A percentile compares a stretch with the other conserved stretches of the same genome.
phyloP scores from a whole-genome alignment of 2,797 vertebrate species.

The Phalloptychus januarius region DNA sequence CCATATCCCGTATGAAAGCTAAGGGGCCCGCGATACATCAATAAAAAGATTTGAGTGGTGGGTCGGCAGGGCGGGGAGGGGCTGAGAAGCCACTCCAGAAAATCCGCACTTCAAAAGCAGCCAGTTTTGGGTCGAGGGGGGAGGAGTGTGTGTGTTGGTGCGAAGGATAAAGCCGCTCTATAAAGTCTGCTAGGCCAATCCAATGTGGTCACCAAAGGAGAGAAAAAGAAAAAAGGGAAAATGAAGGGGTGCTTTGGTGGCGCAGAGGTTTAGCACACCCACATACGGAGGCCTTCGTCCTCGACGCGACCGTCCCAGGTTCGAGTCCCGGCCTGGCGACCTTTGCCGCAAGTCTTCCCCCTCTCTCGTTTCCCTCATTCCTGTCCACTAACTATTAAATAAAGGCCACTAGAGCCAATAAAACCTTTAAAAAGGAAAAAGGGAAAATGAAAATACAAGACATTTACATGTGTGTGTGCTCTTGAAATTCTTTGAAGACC shows the following conservation, averaged over 20 bases:
- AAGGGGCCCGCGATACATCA: constrained; percentile 67
- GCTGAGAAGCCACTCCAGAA: constrained; percentile 66
- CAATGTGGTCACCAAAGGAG: constrained; percentile 61
- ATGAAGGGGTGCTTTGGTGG: no score
- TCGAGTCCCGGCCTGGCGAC: no score
- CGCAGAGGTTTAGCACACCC: no score
- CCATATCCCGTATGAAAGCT: constrained; percentile 67
- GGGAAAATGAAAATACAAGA: constrained; percentile 33
- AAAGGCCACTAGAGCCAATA: no score
- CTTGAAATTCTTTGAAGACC: constrained; percentile 60
- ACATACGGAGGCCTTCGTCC: no score
- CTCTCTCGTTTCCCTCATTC: no score
- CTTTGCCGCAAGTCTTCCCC: no score
- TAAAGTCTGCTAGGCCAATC: constrained; percentile 65
- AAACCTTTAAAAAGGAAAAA: no score
- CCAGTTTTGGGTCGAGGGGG: constrained; percentile 52
- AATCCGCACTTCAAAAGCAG: constrained; percentile 79
- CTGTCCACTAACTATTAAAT: no score
- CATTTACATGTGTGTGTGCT: constrained; percentile 52
- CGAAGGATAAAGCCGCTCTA: constrained; percentile 50
- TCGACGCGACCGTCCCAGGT: no score
- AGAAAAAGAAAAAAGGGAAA: constrained; percentile 26
- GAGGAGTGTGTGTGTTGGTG: constrained; percentile 30
- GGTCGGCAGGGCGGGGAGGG: constrained; percentile 44
- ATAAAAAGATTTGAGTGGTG: constrained; percentile 72